Conservation (phyloP, 1,140 invertebrate species). For the Cydia strobilella region DNA sequence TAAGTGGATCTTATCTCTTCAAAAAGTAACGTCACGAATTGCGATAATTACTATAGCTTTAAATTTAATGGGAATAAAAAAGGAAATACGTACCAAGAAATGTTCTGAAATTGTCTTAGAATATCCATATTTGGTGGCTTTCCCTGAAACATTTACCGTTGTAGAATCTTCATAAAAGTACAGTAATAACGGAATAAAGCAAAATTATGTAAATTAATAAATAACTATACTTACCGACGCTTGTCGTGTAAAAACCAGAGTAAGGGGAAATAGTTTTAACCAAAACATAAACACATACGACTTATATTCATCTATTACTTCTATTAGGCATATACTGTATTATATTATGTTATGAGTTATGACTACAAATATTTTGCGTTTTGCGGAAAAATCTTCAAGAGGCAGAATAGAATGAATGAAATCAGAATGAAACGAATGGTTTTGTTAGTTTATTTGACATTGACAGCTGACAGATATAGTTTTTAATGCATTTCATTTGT, state of each 20-base stretch:
- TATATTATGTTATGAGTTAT: too few species aligned
- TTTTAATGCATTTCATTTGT: not conserved
- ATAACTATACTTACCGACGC: conserved; percentile 26
- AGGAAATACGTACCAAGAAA: conserved; percentile 51
- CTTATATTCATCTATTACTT: not conserved
- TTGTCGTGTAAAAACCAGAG: conserved; percentile 19
- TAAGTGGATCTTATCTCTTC: not conserved
- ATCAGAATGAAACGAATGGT: not conserved
- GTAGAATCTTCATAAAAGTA: conserved; percentile 3
- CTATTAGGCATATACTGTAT: not conserved
- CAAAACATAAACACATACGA: conserved; percentile 24
- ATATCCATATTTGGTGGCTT: conserved; percentile 51
- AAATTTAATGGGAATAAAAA: too few species aligned
- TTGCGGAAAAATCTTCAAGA: conserved; percentile 4
- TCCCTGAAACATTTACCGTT: conserved; percentile 41
- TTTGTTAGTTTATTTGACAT: conserved; percentile 6
- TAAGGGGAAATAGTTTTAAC: conserved; percentile 13
- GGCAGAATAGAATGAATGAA: conserved; percentile 3
- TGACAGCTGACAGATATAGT: not conserved
- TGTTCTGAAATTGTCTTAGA: conserved; percentile 48
- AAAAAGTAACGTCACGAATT: not conserved
- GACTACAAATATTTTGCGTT: conserved; percentile 11
- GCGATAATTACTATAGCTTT: not conserved
- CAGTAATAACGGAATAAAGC: conserved; percentile 21
- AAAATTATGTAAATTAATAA: conserved; percentile 28